Evolutionary conservation across 2,113 vertebrate species (phyloP), one percentile per base, ranked within the genome.

Genomic region (Oryzias curvinotus): DNA sequence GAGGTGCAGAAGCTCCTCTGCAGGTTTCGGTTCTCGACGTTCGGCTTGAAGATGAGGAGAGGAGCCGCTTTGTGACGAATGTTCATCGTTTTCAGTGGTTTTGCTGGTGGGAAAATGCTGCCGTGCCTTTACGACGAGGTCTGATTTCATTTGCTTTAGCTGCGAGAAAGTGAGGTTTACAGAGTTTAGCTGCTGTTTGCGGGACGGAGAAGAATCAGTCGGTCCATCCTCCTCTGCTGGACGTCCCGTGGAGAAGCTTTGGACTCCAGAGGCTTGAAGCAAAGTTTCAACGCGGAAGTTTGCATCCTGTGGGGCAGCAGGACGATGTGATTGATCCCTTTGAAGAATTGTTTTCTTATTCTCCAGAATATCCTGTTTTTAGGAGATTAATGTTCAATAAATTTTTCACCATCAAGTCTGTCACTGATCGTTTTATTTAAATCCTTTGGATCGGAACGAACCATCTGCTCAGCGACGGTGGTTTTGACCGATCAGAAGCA

Each of bases 81-180:
- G 75, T 81, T 59, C 55, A 82, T 41, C 19, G 12, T 57, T 71
- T 65, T 61, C 21, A 17, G 14, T 43, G 4, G 14, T 44, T 68
- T 67, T 63, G 41, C 13, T 55, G 62, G 49, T 70, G 69, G 55
- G 68, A 82, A 71, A 53, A 72, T 72, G 57, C 80, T 71, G 36
- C 66, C 85, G 86, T 89, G 88, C 88, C 86, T 88, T 90, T 80
- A 64, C 57, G 50, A 52, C 36, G 41, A 47, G 19, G 18, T 68
- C 56, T 4, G 10, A 57, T 75, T 79, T 65, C 1, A 41, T 73
- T 79, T 76, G 65, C 64, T 79, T 61, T 44, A 54, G 49, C 65
- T 17, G 65, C 36, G 54, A 50, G 41, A 65, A 57, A 65, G 17
- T 3, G 43, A 52, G 8, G 60, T 85, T 80, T 78, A 71, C 67